Evolutionary conservation across 2,797 vertebrate genomes (phyloP).

Genomic region (Acanthis flammea): DNA sequence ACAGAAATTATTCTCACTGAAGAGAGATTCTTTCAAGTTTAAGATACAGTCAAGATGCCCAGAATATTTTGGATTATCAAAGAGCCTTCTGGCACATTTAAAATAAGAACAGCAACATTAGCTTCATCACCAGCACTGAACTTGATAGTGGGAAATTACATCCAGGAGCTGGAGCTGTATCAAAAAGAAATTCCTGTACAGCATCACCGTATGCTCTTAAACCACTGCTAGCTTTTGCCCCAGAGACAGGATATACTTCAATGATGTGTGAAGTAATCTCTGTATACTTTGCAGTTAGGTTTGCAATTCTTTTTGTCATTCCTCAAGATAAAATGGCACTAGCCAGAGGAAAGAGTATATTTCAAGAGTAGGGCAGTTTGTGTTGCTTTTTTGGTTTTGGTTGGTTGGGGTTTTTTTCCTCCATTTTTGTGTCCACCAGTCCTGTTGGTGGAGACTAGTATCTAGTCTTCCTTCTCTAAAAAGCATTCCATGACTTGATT

Average conservation of each 20-base stretch:
- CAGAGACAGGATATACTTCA: conserved; percentile 41
- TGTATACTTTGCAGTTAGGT: neutral
- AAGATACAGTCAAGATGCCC: neutral
- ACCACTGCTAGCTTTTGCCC: conserved; percentile 9
- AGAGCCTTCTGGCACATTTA: conserved; percentile 11
- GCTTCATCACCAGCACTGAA: neutral
- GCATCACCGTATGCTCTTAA: neutral
- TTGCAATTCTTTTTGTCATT: neutral
- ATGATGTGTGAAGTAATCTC: conserved; percentile 13
- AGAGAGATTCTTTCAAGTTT: neutral
- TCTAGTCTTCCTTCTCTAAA: neutral
- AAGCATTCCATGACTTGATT: neutral
- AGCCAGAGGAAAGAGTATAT: neutral
- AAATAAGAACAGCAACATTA: neutral
- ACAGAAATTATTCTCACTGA: neutral
- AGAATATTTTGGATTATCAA: conserved; percentile 23
- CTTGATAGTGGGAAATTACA: conserved; percentile 4
- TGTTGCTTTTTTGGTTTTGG: too few species aligned
- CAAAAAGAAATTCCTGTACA: conserved; percentile 7
- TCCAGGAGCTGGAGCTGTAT: neutral
- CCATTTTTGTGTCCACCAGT: neutral
- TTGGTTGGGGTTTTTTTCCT: accelerated
- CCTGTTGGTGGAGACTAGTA: neutral
- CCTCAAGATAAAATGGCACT: neutral
- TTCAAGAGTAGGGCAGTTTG: neutral